Percentiles rank a stretch among this genome's conserved stretches.
These are phyloP conservation scores for Campoplex nolae DNA, from an alignment of 2,888 invertebrate species.

Conservation along the genomic window DNA sequence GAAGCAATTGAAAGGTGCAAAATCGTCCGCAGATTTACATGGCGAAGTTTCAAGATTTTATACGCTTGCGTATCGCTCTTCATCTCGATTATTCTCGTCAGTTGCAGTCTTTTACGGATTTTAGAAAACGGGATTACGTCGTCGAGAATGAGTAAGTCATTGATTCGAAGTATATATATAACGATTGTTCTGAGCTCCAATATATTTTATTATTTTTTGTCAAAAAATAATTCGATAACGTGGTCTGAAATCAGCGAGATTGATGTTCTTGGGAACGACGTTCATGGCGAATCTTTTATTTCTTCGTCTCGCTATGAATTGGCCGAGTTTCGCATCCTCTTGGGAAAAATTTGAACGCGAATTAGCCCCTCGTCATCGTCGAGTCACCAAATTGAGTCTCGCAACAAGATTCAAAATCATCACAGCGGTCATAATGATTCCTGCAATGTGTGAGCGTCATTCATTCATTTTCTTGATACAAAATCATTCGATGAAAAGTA, in stretches of 20 bases:
- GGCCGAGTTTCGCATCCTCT: slow-evolving; percentile 85
- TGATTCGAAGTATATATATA: too few relatives aligned
- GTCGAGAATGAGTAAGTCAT: slow-evolving; percentile 79
- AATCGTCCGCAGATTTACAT: slow-evolving; percentile 78
- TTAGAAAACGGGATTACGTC: slow-evolving; percentile 76
- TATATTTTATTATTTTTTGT: too few relatives aligned
- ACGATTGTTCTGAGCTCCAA: too few relatives aligned
- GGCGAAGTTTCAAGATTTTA: slow-evolving; percentile 81
- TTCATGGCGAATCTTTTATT: slow-evolving; percentile 86
- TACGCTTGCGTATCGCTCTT: slow-evolving; percentile 75
- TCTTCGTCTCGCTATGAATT: slow-evolving; percentile 85
- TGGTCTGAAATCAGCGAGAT: slow-evolving; percentile 77
- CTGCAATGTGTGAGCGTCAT: slow-evolving; percentile 84
- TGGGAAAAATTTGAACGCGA: slow-evolving; percentile 85
- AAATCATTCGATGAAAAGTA: background rate
- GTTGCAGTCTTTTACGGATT: slow-evolving; percentile 77
- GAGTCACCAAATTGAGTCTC: slow-evolving; percentile 70
- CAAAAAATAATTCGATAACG: slow-evolving; percentile 9
- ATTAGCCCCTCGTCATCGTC: slow-evolving; percentile 79
- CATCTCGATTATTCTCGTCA: slow-evolving; percentile 73
- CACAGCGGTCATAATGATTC: slow-evolving; percentile 84
- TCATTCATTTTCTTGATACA: background rate
- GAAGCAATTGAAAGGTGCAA: background rate
- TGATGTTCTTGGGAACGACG: slow-evolving; percentile 87
- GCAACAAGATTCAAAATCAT: slow-evolving; percentile 84